These are phyloP conservation scores for Mesoclemmys tuberculata DNA, from an alignment of 2,113 vertebrate genomes.

Conservation along the genomic window DNA sequence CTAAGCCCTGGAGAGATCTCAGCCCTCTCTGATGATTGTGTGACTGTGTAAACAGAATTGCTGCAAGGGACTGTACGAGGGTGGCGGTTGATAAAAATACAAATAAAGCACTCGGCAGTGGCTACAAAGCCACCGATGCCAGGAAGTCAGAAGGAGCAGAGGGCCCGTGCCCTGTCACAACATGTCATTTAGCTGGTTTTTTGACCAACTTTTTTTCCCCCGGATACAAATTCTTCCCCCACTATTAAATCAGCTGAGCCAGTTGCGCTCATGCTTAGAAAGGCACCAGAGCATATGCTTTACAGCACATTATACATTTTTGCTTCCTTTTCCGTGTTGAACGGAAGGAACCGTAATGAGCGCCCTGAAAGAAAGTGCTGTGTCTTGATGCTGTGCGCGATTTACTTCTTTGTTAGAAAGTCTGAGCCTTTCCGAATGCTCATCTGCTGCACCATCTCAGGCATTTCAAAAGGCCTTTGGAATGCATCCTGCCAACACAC, in stretches of 20 bases:
- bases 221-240: neutral
- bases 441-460: neutral
- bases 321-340: neutral
- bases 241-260: neutral
- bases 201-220: neutral
- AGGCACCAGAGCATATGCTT: neutral
- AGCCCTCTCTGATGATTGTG: neutral
- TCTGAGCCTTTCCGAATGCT: neutral
- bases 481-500: neutral
- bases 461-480: neutral
- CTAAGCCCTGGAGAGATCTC: neutral
- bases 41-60: neutral
- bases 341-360: neutral
- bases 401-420: neutral
- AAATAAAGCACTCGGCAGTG: neutral
- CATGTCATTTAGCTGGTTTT: neutral
- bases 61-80: neutral
- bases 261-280: neutral
- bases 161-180: neutral
- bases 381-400: neutral
- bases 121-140: too few species aligned
- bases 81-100: neutral
- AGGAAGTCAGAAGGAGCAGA: neutral
- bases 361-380: neutral
- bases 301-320: neutral